Conservation (phyloP, 2,797 vertebrate genomes). For the Parauchenoglanis ngamensis region DNA sequence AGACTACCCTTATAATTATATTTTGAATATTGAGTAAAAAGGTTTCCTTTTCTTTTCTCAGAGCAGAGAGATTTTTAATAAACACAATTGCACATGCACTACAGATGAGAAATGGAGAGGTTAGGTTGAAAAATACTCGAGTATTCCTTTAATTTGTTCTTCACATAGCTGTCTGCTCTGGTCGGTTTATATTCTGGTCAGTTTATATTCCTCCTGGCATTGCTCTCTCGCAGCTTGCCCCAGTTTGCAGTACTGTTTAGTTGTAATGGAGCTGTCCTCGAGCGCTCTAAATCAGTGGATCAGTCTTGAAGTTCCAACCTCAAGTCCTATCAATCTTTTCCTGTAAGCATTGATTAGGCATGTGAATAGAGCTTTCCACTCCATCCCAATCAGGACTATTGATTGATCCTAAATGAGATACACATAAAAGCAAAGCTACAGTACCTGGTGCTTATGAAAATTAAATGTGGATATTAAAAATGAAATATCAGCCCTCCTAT, state of each 20-base stretch:
- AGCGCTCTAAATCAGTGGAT: slow-evolving; percentile 31
- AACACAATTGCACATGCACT: not conserved
- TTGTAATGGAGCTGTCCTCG: not conserved
- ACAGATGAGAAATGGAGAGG: not conserved
- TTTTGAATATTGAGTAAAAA: not conserved
- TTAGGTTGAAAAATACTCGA: not conserved
- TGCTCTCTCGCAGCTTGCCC: slow-evolving; percentile 16
- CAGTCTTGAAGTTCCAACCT: slow-evolving; percentile 21
- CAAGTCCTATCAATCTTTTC: slow-evolving; percentile 31
- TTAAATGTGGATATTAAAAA: slow-evolving; percentile 25
- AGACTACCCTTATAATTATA: not conserved
- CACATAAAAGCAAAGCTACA: not conserved
- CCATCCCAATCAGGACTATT: slow-evolving; percentile 24
- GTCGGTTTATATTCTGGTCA: not conserved
- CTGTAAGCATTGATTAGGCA: slow-evolving; percentile 37
- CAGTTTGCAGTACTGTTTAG: slow-evolving; percentile 22
- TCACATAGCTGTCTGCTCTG: not conserved
- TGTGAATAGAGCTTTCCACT: slow-evolving; percentile 22
- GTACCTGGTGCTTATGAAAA: slow-evolving; percentile 1
- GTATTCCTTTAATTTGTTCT: not conserved
- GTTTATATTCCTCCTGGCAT: slow-evolving; percentile 14
- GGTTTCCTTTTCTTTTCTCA: not conserved
- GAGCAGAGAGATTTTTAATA: not conserved
- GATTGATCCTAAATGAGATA: not conserved
- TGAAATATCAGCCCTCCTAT: not conserved